Conservation (phyloP, 2,113 vertebrate genomes). For the Leptosomus discolor region DNA sequence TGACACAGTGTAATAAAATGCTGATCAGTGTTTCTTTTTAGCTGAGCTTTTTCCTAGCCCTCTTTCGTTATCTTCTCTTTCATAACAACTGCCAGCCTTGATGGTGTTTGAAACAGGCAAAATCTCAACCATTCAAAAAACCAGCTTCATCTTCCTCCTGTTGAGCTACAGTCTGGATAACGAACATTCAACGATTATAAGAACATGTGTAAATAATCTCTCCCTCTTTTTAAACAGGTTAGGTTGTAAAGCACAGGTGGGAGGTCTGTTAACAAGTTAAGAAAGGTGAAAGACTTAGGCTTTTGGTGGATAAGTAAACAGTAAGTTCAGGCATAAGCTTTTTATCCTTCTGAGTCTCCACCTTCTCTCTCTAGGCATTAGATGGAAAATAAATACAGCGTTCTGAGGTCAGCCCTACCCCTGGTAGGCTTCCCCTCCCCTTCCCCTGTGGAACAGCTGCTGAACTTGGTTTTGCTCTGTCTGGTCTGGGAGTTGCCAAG, state of each 20-base stretch:
- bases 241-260: background rate
- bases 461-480: background rate
- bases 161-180: background rate
- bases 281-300: background rate
- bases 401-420: constrained; percentile 10
- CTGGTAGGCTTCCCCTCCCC: background rate
- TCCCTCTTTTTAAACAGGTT: background rate
- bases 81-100: background rate
- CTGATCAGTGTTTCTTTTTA: background rate
- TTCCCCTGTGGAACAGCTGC: background rate
- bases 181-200: fast-evolving
- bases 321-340: constrained; percentile 11
- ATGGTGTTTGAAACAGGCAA: background rate
- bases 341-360: constrained; percentile 35
- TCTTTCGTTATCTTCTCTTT: background rate
- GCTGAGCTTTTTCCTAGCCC: background rate
- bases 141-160: background rate
- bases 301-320: constrained; percentile 5
- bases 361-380: constrained; percentile 39
- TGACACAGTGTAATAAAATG: background rate
- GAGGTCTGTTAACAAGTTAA: background rate
- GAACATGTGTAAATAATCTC: background rate
- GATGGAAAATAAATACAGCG: background rate
- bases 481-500: background rate
- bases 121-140: background rate